Percentiles rank a stretch among this genome's conserved stretches.
Conservation (phyloP, 2,888 invertebrate species). For the Pyrrhia umbra region DNA sequence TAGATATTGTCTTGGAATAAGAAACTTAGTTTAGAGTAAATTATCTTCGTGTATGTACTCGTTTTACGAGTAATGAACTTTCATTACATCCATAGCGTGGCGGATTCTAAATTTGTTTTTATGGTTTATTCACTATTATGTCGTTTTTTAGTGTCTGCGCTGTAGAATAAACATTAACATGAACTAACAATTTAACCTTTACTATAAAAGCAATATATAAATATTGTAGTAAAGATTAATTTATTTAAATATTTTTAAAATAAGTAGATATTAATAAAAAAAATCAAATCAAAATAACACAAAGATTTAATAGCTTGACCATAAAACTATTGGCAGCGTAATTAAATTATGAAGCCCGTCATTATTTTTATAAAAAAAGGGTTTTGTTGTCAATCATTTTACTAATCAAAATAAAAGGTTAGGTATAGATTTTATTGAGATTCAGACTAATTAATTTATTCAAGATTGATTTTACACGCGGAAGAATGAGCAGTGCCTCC, state of each 20-base stretch:
- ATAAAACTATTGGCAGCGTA: conserved; percentile 42
- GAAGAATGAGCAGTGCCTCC: conserved; percentile 89
- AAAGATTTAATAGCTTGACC: not conserved
- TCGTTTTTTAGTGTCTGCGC: not conserved
- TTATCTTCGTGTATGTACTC: no score
- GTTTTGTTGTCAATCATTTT: conserved; percentile 36
- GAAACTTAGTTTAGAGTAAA: no score
- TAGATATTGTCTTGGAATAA: no score
- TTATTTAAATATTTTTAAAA: no score
- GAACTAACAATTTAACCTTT: not conserved
- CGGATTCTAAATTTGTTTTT: not conserved
- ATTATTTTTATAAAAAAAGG: conserved; percentile 35
- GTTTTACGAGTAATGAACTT: no score
- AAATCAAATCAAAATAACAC: not conserved
- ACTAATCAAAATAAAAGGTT: conserved; percentile 45
- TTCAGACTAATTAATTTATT: conserved; percentile 59
- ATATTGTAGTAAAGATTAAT: not conserved
- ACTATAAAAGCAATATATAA: not conserved
- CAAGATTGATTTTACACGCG: conserved; percentile 88
- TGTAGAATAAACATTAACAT: not conserved
- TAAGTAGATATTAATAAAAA: not conserved
- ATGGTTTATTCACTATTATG: conserved; percentile 15
- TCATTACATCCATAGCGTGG: not conserved
- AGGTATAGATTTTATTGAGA: conserved; percentile 49
- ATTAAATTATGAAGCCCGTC: conserved; percentile 52